These are phyloP conservation scores for Rattus norvegicus DNA, from an alignment of 2,113 vertebrate genomes.

Conservation along the genomic window GRCr8 NC_086034.1:34920501-34921000, in stretches of 20 bases:
- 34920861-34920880: no score
- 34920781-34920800: no score
- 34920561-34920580: neutral
- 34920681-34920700: neutral
- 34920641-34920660: neutral
- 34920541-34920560: conserved; percentile 21
- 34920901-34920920: no score
- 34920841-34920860: no score
- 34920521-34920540: neutral
- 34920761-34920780: neutral
- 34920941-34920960: no score
- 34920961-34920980: no score
- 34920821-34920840: no score
- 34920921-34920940: no score
- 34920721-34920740: neutral
- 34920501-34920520: neutral
- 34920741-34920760: neutral
- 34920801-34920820: no score
- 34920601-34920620: no score
- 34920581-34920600: neutral
- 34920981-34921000: no score
- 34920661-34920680: neutral
- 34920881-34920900: no score
- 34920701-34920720: neutral
- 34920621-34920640: neutral